Evolutionary conservation across 53 echinoderm and acorn worm genomes (phyloP).

Genomic region (Holothuria leucospilota): DNA sequence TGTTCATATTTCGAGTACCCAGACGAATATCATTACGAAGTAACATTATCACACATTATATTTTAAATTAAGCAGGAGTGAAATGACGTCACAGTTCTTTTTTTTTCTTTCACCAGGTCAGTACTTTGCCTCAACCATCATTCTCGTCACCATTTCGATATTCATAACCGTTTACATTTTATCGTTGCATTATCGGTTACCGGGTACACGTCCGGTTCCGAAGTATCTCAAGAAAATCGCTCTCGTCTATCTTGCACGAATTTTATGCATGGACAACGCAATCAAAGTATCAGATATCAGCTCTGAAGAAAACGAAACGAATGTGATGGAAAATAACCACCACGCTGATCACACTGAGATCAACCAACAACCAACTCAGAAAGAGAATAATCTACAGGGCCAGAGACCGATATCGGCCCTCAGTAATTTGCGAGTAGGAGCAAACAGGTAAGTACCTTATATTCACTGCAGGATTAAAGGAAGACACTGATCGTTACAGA

Average conservation of each 20-base stretch:
- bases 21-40: no score
- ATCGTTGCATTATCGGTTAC: slow-evolving; percentile 79
- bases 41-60: no score
- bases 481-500: no score
- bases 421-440: not conserved
- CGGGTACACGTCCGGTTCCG: slow-evolving; percentile 80
- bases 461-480: not conserved
- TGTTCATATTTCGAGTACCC: no score
- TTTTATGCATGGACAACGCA: slow-evolving; percentile 57
- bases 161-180: slow-evolving; percentile 83
- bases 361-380: not conserved
- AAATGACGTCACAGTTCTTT: no score
- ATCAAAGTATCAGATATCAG: slow-evolving; percentile 26
- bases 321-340: slow-evolving; percentile 16
- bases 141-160: slow-evolving; percentile 73
- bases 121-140: slow-evolving; percentile 80
- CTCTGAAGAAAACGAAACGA: slow-evolving; percentile 31
- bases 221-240: slow-evolving; percentile 67
- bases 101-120: slow-evolving; percentile 52
- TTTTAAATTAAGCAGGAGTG: no score
- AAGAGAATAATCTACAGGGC: not conserved
- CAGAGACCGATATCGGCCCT: slow-evolving; percentile 51
- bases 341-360: not conserved
- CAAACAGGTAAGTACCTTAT: slow-evolving; percentile 10
- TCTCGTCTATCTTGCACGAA: slow-evolving; percentile 63